Base-by-base conservation (phyloP, 2,888 invertebrate species). In the Microdon myrmicae region DNA sequence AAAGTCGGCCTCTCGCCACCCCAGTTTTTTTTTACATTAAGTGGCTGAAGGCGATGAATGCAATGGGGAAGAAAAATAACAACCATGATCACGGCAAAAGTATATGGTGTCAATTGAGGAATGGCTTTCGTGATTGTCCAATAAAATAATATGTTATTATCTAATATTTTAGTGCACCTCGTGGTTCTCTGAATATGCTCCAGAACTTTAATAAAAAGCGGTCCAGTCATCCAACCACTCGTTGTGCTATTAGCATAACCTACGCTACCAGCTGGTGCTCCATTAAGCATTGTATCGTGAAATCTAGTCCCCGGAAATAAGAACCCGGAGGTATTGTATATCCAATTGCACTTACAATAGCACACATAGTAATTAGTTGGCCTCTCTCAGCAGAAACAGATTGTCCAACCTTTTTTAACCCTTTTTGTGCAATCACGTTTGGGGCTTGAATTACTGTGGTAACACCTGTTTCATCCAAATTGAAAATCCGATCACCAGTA, bases 311-410 rank as follows among this genome's bases (percentile, higher is more conserved):
- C 31, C 41, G 45, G 41, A 23, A 64, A 64, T 17, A 51, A 44
- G 20, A 45, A 64, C 28, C 39, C 55, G 55, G 41, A 29, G 49
- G 49, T 23, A 56, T 38, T 22, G 49, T 51, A 31, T 49, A 56
- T 19, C 56, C 56, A 35, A 45, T 29, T 32, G 51, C 55, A 41
- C 35, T 60, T 25, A 51, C 47, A 26, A 58, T 47, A 32, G 45
- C 34, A 35, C 59, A 51, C 13, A 71, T 49, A 31, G 70, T 70
- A 8, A 71, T 61, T 9, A 71, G 32, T 25, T 68, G 61, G 25
- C 71, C 68, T 64, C 68, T 58, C 58, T 73, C 71, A 22, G 67
- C 69, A 35, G 70, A 72, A 17, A 69, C 68, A 41, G 59, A 51
- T 49, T 68, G 61, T 23, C 70, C 70, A 31, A 72, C 69, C 28